Base-by-base conservation (phyloP, 2,113 vertebrate genomes). In the Vimba vimba region DNA sequence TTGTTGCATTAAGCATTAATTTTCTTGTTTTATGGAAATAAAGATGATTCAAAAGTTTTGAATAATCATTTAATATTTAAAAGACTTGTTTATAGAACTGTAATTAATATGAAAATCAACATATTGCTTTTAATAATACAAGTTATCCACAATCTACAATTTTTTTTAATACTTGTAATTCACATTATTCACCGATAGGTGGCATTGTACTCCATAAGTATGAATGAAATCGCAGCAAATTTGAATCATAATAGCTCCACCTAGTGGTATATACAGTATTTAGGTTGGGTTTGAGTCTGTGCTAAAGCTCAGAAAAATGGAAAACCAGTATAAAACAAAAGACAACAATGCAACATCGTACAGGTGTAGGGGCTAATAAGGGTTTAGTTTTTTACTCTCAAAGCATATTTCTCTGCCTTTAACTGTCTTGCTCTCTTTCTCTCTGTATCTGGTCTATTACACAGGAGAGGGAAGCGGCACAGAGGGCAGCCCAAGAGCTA, bases 121-220 rank as follows among this genome's bases (percentile, higher is more conserved):
- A 17, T 19, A 9, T 19, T 55, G 52, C 5, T 55, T 55, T 55
- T 55, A 21, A 55, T 21, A 55, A 21, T 55, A 55, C 6, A 19
- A 21, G 13, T 19, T 55, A 6, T 19, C 6, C 6, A 33, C 30
- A 39, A 69, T 69, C 17, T 11, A 45, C 23, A 45, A 7, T 27
- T 27, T 27, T 27, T 27, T 27, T 27, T 2, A 15, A 25, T 45
- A 9, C 10, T 57, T 4, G 43, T 69, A 75, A n/a, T 52, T 57
- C 17, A 21, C 0, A 23, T 77, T 27, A 4, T n/a, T 76, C 19
- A 25, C 68, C 83, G 25, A 84, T 87, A 87, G 86, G 59, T 89
- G 86, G 74, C 75, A 55, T 6, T 17, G 4, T 47, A 55, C 39
- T 66, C 9, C 12, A 33, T 79, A 27, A 27, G 33, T 43, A 10